Evolutionary conservation across 1,140 invertebrate species (phyloP).

Genomic region (Monomorium pharaonis): DNA sequence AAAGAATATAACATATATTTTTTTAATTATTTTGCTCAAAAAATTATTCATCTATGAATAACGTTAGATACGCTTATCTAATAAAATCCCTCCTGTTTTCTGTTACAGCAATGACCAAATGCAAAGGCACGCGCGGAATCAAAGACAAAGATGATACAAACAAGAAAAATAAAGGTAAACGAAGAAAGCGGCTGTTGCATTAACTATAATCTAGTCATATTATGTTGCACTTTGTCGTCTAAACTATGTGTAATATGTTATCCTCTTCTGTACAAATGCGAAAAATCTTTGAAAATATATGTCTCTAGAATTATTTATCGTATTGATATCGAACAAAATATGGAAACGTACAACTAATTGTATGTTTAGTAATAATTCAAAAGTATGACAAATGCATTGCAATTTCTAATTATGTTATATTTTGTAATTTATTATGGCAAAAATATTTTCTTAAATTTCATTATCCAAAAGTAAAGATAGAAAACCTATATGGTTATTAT

Average conservation of each 20-base stretch:
- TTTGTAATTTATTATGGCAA: slow-evolving; percentile 29
- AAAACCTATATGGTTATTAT: slow-evolving; percentile 29
- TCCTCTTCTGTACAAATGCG: neutral
- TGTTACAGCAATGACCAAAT: slow-evolving; percentile 73
- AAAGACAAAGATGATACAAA: slow-evolving; percentile 9
- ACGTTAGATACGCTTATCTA: neutral
- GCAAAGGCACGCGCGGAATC: neutral
- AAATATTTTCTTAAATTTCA: neutral
- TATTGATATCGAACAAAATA: slow-evolving; percentile 10
- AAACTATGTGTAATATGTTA: slow-evolving; percentile 12
- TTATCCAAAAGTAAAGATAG: neutral
- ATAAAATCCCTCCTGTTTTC: slow-evolving; percentile 45
- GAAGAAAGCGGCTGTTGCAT: slow-evolving; percentile 72
- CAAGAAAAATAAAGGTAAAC: slow-evolving; percentile 39
- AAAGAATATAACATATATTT: neutral
- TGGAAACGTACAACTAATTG: neutral
- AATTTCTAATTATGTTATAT: slow-evolving; percentile 35
- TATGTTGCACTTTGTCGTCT: slow-evolving; percentile 21
- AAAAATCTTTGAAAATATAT: neutral
- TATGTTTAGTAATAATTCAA: slow-evolving; percentile 2
- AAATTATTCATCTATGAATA: neutral
- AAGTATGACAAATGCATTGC: slow-evolving; percentile 30
- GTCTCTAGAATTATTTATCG: neutral
- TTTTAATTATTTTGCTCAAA: neutral
- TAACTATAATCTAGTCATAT: slow-evolving; percentile 83